Percentiles rank a stretch among this genome's conserved stretches.
Evolutionary conservation across 2,888 invertebrate species (phyloP).

Genomic region (Deroplatys truncata): DNA sequence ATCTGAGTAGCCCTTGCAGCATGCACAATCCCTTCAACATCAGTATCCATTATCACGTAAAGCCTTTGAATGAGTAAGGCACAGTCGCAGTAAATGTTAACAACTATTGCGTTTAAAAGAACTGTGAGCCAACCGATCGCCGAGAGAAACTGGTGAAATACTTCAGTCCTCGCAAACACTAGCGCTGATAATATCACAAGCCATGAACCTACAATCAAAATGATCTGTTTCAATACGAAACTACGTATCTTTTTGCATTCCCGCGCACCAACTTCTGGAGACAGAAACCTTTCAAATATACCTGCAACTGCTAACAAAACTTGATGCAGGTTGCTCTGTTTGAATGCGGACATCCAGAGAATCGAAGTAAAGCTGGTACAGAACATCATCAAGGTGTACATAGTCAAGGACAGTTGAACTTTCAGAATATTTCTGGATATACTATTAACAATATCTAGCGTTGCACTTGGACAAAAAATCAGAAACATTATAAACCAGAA

Average conservation of each 20-base stretch:
- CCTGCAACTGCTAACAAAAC: neutral
- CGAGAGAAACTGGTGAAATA: neutral
- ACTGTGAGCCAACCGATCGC: neutral
- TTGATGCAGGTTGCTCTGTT: neutral
- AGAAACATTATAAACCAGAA: neutral
- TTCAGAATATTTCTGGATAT: neutral
- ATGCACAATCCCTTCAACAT: neutral
- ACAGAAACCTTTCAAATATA: neutral
- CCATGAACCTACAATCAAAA: neutral
- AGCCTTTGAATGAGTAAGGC: neutral
- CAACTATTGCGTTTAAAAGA: neutral
- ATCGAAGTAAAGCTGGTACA: neutral
- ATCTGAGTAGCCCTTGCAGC: neutral
- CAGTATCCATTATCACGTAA: neutral
- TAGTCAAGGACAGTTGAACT: neutral
- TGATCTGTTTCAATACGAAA: neutral
- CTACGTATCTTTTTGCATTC: neutral
- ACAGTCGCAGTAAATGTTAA: neutral
- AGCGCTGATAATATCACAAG: neutral
- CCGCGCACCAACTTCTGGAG: neutral
- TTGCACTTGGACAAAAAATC: neutral
- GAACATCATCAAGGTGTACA: neutral
- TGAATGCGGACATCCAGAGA: neutral
- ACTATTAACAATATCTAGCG: neutral
- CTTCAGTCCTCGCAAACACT: neutral